Conservation (phyloP, 1,140 invertebrate genomes). For the Tetragnatha versicolor region DNA sequence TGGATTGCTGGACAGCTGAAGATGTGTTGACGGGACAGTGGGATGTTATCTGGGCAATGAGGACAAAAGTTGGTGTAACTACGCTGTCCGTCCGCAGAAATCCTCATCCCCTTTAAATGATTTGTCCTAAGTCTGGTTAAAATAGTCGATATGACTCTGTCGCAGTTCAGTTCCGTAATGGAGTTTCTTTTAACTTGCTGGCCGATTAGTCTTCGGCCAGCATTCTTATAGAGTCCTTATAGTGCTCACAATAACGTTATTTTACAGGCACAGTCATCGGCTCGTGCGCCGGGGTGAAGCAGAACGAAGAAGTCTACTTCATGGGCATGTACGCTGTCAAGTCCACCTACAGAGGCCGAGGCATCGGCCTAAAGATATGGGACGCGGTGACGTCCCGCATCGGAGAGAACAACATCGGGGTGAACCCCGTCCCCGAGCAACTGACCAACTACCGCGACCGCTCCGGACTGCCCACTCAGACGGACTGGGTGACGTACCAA, state of each 20-base stretch:
- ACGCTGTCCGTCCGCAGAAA: too few species aligned
- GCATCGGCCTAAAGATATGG: constrained; percentile 58
- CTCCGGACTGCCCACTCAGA: constrained; percentile 51
- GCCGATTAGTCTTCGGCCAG: too few species aligned
- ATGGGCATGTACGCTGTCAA: constrained; percentile 58
- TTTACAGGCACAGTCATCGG: constrained; percentile 56
- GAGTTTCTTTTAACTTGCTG: too few species aligned
- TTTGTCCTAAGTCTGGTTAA: too few species aligned
- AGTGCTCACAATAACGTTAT: neutral
- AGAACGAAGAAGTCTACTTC: constrained; percentile 53
- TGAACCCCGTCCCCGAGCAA: constrained; percentile 58
- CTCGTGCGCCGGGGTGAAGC: constrained; percentile 54
- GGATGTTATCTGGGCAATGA: too few species aligned
- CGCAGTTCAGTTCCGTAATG: too few species aligned
- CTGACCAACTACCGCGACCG: constrained; percentile 56
- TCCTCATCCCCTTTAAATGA: too few species aligned
- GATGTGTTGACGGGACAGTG: too few species aligned
- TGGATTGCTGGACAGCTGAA: too few species aligned
- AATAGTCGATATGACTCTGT: too few species aligned
- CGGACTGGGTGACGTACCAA: neutral
- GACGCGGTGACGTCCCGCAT: constrained; percentile 53
- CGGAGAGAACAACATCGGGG: constrained; percentile 55
- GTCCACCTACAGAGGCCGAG: constrained; percentile 51
- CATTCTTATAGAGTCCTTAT: neutral
- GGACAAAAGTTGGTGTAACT: too few species aligned